Evolutionary conservation across 1,140 invertebrate genomes (phyloP).

Genomic region (Hyphantria cunea): DNA sequence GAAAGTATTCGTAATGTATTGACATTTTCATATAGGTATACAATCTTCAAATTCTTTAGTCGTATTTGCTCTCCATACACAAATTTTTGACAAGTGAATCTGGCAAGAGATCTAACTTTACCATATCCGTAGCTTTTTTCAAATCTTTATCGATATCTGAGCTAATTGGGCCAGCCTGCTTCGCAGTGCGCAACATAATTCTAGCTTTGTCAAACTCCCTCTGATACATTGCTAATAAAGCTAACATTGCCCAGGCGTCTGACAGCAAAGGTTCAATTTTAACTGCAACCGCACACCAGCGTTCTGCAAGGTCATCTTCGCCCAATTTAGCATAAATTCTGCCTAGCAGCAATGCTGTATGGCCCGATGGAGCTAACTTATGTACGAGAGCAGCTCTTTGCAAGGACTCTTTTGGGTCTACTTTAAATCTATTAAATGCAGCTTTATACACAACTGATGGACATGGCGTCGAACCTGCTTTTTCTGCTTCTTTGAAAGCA

Average conservation of each 20-base stretch:
- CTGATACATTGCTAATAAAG: constrained; percentile 56
- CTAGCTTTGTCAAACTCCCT: constrained; percentile 56
- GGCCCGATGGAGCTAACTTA: constrained; percentile 57
- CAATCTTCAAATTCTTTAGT: background rate
- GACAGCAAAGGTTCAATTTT: constrained; percentile 61
- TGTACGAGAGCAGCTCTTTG: constrained; percentile 67
- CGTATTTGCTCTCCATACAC: constrained; percentile 52
- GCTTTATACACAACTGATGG: constrained; percentile 56
- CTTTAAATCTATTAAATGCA: constrained; percentile 49
- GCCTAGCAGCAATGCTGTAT: constrained; percentile 58
- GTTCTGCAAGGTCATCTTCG: constrained; percentile 51
- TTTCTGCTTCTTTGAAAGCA: constrained; percentile 56
- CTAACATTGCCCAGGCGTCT: constrained; percentile 69
- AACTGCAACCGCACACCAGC: constrained; percentile 66
- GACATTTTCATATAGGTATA: background rate
- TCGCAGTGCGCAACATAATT: constrained; percentile 62
- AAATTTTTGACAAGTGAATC: constrained; percentile 59
- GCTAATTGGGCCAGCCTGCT: constrained; percentile 60
- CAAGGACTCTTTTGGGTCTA: constrained; percentile 47
- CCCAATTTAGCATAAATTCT: constrained; percentile 54
- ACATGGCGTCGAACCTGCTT: constrained; percentile 47
- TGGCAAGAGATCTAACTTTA: constrained; percentile 50
- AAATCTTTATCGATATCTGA: constrained; percentile 58
- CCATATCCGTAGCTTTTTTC: constrained; percentile 47
- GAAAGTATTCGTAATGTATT: too few relatives aligned